Conservation (phyloP, 2,797 vertebrate genomes). For the Aphelocoma californica region DNA sequence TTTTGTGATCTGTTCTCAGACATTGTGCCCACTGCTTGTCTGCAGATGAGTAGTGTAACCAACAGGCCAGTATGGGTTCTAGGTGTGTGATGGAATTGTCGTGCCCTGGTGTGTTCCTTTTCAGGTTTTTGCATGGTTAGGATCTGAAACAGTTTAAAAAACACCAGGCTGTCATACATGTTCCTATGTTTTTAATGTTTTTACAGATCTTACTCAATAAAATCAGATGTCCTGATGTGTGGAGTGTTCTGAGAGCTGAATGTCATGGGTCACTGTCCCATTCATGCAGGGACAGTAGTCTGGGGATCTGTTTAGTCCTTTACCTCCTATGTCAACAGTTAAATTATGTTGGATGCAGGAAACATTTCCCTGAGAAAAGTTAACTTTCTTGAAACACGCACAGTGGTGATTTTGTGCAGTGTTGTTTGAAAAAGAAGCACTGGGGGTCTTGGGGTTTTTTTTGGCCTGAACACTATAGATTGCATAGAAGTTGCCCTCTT, state of each 20-base stretch:
- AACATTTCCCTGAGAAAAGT: neutral
- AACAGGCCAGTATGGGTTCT: neutral
- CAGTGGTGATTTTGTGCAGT: neutral
- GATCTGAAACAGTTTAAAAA: neutral
- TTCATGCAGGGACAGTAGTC: neutral
- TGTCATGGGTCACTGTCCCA: neutral
- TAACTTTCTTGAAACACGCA: neutral
- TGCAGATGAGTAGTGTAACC: neutral
- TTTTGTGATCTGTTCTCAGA: neutral
- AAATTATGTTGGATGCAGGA: neutral
- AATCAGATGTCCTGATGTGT: neutral
- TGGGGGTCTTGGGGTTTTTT: fast-evolving
- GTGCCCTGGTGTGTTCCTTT: neutral
- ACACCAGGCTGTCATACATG: neutral
- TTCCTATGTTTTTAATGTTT: neutral
- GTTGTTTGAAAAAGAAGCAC: neutral
- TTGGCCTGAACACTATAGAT: neutral
- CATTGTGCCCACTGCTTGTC: neutral
- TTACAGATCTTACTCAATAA: neutral
- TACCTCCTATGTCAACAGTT: neutral
- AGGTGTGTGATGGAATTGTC: too few species aligned
- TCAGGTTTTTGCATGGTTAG: neutral
- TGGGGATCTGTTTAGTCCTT: neutral
- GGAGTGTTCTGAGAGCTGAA: neutral
- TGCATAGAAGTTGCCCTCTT: neutral